These are phyloP conservation scores for Triplophysa bombifrons DNA, from an alignment of 2,797 vertebrate species.

Conservation along the genomic window DNA sequence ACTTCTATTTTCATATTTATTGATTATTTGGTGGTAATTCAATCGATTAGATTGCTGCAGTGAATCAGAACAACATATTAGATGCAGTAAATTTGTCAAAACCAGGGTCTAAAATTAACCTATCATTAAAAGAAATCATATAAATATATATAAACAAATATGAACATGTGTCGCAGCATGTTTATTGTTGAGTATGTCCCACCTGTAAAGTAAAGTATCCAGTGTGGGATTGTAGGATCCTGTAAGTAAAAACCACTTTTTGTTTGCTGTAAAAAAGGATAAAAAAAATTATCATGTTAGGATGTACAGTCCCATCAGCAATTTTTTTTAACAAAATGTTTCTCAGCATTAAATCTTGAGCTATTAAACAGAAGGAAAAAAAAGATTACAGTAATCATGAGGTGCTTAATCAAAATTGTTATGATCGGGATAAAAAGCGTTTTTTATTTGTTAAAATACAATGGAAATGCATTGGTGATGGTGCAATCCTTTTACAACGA, in stretches of 20 bases:
- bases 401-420: not conserved
- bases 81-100: not conserved
- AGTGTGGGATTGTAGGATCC: constrained; percentile 64
- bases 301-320: not conserved
- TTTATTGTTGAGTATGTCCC: constrained; percentile 5
- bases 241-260: constrained; percentile 73
- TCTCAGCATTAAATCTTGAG: not conserved
- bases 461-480: too few species aligned
- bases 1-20: not conserved
- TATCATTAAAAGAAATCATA: not conserved
- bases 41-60: not conserved
- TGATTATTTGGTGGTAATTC: not conserved
- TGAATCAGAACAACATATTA: not conserved
- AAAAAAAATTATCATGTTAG: not conserved
- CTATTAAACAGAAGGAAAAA: not conserved
- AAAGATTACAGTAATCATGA: not conserved
- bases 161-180: not conserved
- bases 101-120: not conserved
- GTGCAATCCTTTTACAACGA: not conserved
- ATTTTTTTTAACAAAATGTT: too few species aligned
- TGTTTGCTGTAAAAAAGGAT: constrained; percentile 67
- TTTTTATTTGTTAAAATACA: not conserved
- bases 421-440: not conserved
- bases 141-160: not conserved
- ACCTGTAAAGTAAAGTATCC: constrained; percentile 73